Evolutionary conservation across 2,888 invertebrate genomes (phyloP), one percentile per base, ranked within the genome.

Genomic region (Xestia xanthographa): DNA sequence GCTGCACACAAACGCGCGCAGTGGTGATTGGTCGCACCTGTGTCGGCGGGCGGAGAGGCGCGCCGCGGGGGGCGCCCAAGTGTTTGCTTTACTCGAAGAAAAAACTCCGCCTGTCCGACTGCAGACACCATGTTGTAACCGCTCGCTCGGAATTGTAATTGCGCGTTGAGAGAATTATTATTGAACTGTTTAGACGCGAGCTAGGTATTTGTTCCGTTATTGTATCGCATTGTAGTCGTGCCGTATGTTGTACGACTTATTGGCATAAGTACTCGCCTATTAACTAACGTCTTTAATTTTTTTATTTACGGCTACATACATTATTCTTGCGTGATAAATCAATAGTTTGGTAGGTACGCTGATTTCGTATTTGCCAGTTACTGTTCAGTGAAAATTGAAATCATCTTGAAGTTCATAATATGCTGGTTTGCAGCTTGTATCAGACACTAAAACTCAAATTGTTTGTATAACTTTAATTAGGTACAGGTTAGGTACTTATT

Each of bases 21-120:
- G 86, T 84, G 91, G 88, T 90, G 94, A 94, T 94, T 95, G 95
- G 95, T 89, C 92, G 90, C 95, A 95, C 95, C 94, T 95, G 95
- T 91, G 91, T 86, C 79, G 70, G 78, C 77, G 79, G 86, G 85
- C 79, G 80, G 82, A 67, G 86, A 82, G 87, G 79, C 77, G 87
- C 74, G 87, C 83, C 72, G 78, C 62, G 80, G 69, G 80, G 74
- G 70, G 75, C 73, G 79, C 72, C 66, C 69, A 84, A 81, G 82
- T 84, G 79, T 85, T 84, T 82, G 81, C 86, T 81, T 84, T 78
- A 80, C 84, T 79, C 76, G 74, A 88, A 91, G 88, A 92, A 93
- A 93, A 92, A 93, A 92, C 92, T 89, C 93, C 93, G 92, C 91
- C 92, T 90, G 91, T 85, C 84, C 86, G 77, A 75, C 82, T 81